Evolutionary conservation across 2,797 vertebrate genomes (phyloP).

Genomic region (Zenarchopterus dispar): DNA sequence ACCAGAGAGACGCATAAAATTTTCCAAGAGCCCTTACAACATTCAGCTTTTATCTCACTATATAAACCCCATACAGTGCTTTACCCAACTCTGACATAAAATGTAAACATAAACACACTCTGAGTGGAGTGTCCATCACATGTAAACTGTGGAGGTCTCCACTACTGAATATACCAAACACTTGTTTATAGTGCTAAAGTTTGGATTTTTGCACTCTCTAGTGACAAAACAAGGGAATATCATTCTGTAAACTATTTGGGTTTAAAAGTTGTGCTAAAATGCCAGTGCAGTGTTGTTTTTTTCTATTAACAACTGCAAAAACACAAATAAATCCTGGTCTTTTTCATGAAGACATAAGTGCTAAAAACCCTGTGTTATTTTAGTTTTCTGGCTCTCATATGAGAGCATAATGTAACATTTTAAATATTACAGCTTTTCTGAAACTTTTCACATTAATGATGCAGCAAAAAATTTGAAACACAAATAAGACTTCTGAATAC

Average conservation of each 20-base stretch:
- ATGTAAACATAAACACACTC: constrained; percentile 69
- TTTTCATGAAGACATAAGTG: constrained; percentile 56
- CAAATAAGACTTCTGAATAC: constrained; percentile 21
- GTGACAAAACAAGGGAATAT: constrained; percentile 53
- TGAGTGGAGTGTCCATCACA: constrained; percentile 40
- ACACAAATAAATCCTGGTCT: constrained; percentile 27
- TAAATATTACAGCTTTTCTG: constrained; percentile 26
- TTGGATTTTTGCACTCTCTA: constrained; percentile 62
- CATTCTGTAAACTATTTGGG: constrained; percentile 44
- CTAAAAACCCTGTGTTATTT: constrained; percentile 35
- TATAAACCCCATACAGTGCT: constrained; percentile 47
- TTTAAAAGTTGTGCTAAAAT: constrained; percentile 71
- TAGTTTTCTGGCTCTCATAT: constrained; percentile 32
- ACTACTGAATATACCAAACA: constrained; percentile 22
- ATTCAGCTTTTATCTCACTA: constrained; percentile 54
- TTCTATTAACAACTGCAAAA: constrained; percentile 30
- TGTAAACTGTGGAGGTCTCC: constrained; percentile 50
- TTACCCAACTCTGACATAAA: constrained; percentile 50
- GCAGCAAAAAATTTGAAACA: constrained; percentile 17
- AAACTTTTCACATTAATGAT: constrained; percentile 19
- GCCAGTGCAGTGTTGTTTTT: constrained; percentile 45
- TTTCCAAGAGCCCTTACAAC: constrained; percentile 74
- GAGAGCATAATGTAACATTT: constrained; percentile 22
- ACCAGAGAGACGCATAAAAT: constrained; percentile 74
- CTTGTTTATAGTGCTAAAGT: constrained; percentile 44